Conservation (phyloP, 92 coral and sea anemone species). For the Porites evermanni region DNA sequence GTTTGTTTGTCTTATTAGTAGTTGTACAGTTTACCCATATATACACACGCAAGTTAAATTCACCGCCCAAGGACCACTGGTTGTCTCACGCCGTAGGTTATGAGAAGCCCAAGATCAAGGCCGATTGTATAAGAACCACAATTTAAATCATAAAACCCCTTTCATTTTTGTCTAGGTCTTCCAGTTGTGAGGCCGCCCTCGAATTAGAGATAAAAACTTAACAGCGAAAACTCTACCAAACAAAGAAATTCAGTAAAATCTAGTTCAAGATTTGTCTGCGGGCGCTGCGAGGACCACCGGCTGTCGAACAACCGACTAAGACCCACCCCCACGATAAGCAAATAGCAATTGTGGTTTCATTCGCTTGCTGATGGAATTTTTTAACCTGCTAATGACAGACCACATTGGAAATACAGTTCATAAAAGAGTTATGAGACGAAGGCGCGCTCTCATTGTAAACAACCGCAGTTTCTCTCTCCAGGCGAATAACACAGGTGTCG, state of each 20-base stretch:
- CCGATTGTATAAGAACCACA: no score
- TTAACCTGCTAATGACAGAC: conserved; percentile 43
- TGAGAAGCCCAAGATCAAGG: no score
- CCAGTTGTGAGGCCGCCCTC: no score
- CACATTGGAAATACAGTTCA: conserved; percentile 41
- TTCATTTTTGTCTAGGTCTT: no score
- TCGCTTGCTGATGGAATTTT: conserved; percentile 29
- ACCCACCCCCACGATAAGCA: conserved; percentile 12
- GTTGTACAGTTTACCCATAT: background rate
- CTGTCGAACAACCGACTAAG: background rate
- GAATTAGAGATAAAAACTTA: no score
- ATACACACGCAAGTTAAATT: background rate
- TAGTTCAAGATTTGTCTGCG: no score
- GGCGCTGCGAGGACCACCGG: no score
- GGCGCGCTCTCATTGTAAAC: conserved; percentile 28
- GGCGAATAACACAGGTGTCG: conserved; percentile 9
- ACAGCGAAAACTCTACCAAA: no score
- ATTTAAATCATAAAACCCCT: no score
- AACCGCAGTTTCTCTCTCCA: conserved; percentile 31
- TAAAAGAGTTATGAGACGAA: conserved; percentile 51
- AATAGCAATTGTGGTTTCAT: conserved; percentile 26
- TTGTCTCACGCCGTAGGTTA: no score
- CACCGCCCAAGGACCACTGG: background rate
- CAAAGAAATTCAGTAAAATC: no score
- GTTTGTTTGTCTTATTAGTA: conserved; percentile 4